phyloP scores from a whole-genome alignment of 1,140 invertebrate genomes.

The Thaumatotibia leucotreta region DNA sequence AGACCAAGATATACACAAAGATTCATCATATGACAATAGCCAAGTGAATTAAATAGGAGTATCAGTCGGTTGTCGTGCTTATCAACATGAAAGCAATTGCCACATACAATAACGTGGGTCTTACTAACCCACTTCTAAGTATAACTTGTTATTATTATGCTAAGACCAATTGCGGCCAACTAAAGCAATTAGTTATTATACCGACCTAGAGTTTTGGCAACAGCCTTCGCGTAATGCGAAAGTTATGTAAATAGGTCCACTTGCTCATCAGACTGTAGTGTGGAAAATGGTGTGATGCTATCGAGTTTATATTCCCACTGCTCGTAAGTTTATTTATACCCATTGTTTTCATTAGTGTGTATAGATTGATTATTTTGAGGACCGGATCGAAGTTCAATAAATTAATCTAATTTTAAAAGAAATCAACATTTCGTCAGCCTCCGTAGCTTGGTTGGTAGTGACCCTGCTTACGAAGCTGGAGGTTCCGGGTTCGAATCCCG shows the following conservation, averaged over 20 bases:
- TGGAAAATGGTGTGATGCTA: not conserved
- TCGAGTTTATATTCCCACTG: not conserved
- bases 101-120: not conserved
- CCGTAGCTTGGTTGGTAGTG: too few species aligned
- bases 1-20: not conserved
- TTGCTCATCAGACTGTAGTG: not conserved
- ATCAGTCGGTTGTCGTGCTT: not conserved
- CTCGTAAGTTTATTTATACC: slow-evolving; percentile 1
- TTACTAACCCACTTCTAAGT: not conserved
- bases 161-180: not conserved
- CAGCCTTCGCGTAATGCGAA: not conserved
- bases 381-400: not conserved
- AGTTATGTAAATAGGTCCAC: slow-evolving; percentile 9
- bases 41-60: not conserved
- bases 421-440: too few species aligned
- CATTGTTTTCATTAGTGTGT: not conserved
- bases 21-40: not conserved
- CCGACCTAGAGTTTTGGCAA: slow-evolving; percentile 6
- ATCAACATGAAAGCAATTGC: not conserved
- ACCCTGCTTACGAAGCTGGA: too few species aligned
- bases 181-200: slow-evolving; percentile 6
- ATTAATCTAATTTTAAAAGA: too few species aligned
- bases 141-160: not conserved
- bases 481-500: too few species aligned
- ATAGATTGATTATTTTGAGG: not conserved